phyloP scores from a whole-genome alignment of 2,113 vertebrate genomes.

The Ageneiosus marmoratus region DNA sequence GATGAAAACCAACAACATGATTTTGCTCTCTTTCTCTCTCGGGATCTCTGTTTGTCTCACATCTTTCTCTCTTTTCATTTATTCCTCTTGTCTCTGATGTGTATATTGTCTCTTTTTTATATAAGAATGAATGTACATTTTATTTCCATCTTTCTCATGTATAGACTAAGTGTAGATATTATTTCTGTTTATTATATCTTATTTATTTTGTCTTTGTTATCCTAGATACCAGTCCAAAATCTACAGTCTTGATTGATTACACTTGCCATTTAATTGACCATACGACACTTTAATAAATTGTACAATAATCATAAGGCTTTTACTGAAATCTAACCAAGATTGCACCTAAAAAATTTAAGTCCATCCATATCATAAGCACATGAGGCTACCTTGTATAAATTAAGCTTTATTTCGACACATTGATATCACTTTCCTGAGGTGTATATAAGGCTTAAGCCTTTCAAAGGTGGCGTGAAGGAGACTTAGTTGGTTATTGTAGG shows the following conservation, averaged over 20 bases:
- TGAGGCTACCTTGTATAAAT: not conserved
- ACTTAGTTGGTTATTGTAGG: constrained; percentile 22
- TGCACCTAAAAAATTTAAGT: not conserved
- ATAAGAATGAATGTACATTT: not conserved
- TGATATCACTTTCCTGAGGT: not conserved
- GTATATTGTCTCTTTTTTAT: not conserved
- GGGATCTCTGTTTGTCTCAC: constrained; percentile 11
- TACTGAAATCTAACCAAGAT: constrained; percentile 12
- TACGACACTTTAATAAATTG: not conserved
- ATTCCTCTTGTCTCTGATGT: not conserved
- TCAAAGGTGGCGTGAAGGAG: not conserved
- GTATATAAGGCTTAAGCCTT: not conserved
- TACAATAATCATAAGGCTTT: not conserved
- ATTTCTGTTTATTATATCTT: not conserved
- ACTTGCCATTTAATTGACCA: not conserved
- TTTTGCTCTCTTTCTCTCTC: constrained; percentile 31
- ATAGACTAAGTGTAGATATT: not conserved
- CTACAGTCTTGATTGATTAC: not conserved
- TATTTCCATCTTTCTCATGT: not conserved
- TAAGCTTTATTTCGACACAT: not conserved
- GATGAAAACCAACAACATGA: constrained; percentile 63
- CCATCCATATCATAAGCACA: not conserved
- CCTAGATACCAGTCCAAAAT: not conserved
- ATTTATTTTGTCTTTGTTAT: not conserved
- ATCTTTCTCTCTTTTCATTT: not conserved